Evolutionary conservation across 2,888 invertebrate species (phyloP).

Genomic region (Choreutis nemorana): DNA sequence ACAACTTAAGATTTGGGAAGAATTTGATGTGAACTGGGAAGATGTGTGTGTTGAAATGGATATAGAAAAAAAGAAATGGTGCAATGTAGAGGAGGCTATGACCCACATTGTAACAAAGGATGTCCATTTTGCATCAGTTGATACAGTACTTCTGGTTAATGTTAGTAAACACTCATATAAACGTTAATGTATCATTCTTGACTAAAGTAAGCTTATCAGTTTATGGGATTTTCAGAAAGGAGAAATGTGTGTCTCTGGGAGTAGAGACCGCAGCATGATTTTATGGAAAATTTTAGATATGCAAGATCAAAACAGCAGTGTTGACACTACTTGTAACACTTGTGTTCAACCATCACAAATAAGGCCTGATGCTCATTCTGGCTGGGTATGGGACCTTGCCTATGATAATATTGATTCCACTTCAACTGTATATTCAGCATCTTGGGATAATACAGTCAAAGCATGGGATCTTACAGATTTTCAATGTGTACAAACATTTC

Average conservation of each 20-base stretch:
- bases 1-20: constrained; percentile 36
- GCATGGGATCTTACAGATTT: constrained; percentile 62
- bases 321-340: constrained; percentile 22
- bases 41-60: constrained; percentile 69
- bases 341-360: constrained; percentile 34
- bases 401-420: constrained; percentile 40
- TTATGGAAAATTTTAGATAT: constrained; percentile 54
- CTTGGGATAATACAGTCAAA: constrained; percentile 69
- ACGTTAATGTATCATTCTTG: not conserved
- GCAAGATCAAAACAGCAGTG: constrained; percentile 23
- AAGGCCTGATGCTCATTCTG: constrained; percentile 60
- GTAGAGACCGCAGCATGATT: constrained; percentile 64
- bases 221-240: constrained; percentile 35
- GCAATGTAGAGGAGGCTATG: constrained; percentile 41
- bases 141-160: constrained; percentile 63
- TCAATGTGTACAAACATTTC: constrained; percentile 48
- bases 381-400: constrained; percentile 72
- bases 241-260: constrained; percentile 63
- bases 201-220: not conserved
- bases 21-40: constrained; percentile 59
- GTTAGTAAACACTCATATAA: constrained; percentile 31
- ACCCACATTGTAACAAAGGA: constrained; percentile 56
- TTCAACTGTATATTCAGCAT: constrained; percentile 62
- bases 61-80: constrained; percentile 65
- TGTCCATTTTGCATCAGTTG: constrained; percentile 67